A percentile compares a stretch with the other conserved stretches of the same genome.
Evolutionary conservation across 2,888 invertebrate species (phyloP).

Genomic region (Flexamia atlantica): DNA sequence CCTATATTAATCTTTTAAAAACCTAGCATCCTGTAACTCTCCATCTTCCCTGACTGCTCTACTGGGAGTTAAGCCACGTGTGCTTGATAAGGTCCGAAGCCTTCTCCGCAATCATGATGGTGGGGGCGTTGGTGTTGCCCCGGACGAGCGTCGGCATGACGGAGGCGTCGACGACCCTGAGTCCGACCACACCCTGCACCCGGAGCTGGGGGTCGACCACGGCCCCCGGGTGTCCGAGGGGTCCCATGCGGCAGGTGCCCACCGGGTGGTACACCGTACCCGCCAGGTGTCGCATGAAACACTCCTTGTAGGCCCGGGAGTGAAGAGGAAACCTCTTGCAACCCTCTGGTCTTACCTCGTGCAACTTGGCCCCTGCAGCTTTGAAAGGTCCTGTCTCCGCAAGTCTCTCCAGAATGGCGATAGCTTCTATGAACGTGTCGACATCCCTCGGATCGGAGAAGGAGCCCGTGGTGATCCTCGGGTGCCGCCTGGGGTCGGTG

Average conservation of each 20-base stretch:
- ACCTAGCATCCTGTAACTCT: not conserved
- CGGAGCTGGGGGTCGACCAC: constrained; percentile 14
- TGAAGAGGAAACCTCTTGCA: not conserved
- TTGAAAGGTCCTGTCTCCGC: constrained; percentile 46
- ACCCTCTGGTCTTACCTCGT: not conserved
- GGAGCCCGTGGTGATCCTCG: constrained; percentile 9
- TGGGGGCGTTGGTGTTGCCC: constrained; percentile 42
- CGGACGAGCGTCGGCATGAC: constrained; percentile 14
- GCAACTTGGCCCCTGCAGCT: constrained; percentile 37
- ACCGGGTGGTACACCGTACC: constrained; percentile 40
- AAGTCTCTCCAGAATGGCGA: constrained; percentile 35
- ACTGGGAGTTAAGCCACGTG: not conserved
- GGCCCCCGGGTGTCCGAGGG: no score
- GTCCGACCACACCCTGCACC: not conserved
- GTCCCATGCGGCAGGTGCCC: constrained; percentile 40
- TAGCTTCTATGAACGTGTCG: constrained; percentile 8
- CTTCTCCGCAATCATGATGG: constrained; percentile 40
- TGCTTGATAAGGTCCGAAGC: constrained; percentile 71
- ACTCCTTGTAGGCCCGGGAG: constrained; percentile 5
- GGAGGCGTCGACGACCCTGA: constrained; percentile 25
- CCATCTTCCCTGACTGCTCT: not conserved
- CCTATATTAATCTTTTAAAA: no score
- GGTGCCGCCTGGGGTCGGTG: constrained; percentile 4
- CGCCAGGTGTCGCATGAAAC: constrained; percentile 1
- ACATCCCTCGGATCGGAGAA: constrained; percentile 31